phyloP scores from a whole-genome alignment of 1,140 invertebrate genomes.

The Mamestra configurata region DNA sequence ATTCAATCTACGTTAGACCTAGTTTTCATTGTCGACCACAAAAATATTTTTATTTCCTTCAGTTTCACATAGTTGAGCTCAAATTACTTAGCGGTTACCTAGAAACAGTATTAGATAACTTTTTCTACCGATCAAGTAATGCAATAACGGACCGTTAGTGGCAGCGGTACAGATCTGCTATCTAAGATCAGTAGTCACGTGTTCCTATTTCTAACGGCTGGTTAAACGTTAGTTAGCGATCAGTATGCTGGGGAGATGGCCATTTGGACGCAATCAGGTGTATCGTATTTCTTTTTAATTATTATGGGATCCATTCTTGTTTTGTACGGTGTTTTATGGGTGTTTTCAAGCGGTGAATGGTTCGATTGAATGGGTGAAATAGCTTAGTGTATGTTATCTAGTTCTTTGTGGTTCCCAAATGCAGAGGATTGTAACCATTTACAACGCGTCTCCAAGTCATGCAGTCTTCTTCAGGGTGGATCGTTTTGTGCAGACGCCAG shows the following conservation, averaged over 20 bases:
- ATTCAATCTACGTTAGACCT: background rate
- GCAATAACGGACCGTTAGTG: background rate
- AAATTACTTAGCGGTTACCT: slow-evolving; percentile 8
- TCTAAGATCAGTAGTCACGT: slow-evolving; percentile 13
- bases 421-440: too few species aligned
- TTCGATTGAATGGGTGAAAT: background rate
- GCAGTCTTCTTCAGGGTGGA: too few species aligned
- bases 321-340: background rate
- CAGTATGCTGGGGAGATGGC: background rate
- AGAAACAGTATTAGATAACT: slow-evolving; percentile 1
- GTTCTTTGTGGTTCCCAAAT: too few species aligned
- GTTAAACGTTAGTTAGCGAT: background rate
- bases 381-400: too few species aligned
- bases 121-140: slow-evolving; percentile 15
- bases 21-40: background rate
- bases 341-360: background rate
- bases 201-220: background rate
- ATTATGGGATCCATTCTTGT: background rate
- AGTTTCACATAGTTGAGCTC: slow-evolving; percentile 1
- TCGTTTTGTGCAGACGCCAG: too few species aligned
- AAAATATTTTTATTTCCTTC: background rate
- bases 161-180: background rate
- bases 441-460: too few species aligned
- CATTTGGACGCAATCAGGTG: background rate
- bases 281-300: slow-evolving; percentile 10